phyloP scores from a whole-genome alignment of 2,888 invertebrate genomes.

The Drosophila paramelanica region DNA sequence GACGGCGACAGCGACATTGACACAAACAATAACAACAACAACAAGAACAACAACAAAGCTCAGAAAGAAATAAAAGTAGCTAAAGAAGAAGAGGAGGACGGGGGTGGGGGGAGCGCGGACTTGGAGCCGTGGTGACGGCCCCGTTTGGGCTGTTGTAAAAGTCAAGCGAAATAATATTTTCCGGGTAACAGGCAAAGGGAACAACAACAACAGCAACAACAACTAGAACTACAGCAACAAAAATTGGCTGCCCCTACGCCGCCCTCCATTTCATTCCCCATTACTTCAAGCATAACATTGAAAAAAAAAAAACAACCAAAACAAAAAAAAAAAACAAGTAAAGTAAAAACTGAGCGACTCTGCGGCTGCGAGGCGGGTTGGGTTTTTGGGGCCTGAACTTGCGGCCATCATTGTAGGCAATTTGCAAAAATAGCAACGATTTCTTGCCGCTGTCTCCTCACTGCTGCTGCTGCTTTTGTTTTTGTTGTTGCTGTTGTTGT shows the following conservation, averaged over 20 bases:
- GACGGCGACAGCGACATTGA: slow-evolving; percentile 64
- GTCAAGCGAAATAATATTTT: slow-evolving; percentile 82
- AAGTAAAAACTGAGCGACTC: slow-evolving; percentile 9
- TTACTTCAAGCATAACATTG: slow-evolving; percentile 65
- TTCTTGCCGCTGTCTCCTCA: slow-evolving; percentile 32
- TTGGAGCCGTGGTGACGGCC: slow-evolving; percentile 23
- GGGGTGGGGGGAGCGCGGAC: neutral
- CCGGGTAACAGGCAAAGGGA: slow-evolving; percentile 72
- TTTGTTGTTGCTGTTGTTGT: slow-evolving; percentile 29
- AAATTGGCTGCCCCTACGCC: slow-evolving; percentile 35
- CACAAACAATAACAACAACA: slow-evolving; percentile 53
- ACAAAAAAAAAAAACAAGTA: neutral
- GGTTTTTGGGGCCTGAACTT: slow-evolving; percentile 52
- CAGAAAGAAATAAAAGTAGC: slow-evolving; percentile 56
- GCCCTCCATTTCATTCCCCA: neutral
- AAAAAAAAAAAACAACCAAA: slow-evolving; percentile 16
- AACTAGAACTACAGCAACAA: slow-evolving; percentile 11
- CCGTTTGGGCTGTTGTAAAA: slow-evolving; percentile 72
- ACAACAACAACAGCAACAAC: slow-evolving; percentile 31
- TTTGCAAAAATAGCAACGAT: slow-evolving; percentile 80
- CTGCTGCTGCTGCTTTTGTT: neutral
- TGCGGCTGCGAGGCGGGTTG: slow-evolving; percentile 11
- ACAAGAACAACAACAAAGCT: slow-evolving; percentile 26
- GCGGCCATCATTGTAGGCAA: slow-evolving; percentile 79
- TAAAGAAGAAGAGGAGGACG: neutral